A percentile compares a stretch with the other conserved stretches of the same genome.
phyloP scores from a whole-genome alignment of 1,140 invertebrate genomes.

The Drosophila nigromelanica region DNA sequence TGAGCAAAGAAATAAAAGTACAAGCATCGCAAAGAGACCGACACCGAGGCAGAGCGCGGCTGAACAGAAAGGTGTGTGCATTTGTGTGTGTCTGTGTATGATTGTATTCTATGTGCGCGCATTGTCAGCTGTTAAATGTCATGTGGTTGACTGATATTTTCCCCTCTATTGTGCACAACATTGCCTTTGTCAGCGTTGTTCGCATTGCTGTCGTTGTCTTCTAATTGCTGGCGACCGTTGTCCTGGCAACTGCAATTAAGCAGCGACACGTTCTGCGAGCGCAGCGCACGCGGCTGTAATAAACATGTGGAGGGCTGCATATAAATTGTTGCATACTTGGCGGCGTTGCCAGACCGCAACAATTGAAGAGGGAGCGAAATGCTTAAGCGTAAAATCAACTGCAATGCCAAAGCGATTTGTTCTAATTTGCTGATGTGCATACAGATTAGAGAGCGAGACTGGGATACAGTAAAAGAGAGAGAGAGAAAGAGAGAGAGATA shows the following conservation, averaged over 20 bases:
- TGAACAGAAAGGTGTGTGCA: slow-evolving; percentile 18
- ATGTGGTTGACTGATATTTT: slow-evolving; percentile 56
- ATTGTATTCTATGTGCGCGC: slow-evolving; percentile 19
- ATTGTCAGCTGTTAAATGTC: slow-evolving; percentile 65
- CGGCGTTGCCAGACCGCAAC: background rate
- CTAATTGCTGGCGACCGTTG: slow-evolving; percentile 63
- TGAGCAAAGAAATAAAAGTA: slow-evolving; percentile 71
- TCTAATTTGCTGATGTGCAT: slow-evolving; percentile 75
- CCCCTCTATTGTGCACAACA: slow-evolving; percentile 19
- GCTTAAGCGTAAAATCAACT: slow-evolving; percentile 64
- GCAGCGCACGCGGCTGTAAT: slow-evolving; percentile 57
- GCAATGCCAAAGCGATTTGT: slow-evolving; percentile 62
- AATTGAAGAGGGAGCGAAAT: slow-evolving; percentile 46
- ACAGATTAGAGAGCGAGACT: slow-evolving; percentile 53
- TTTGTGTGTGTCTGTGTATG: slow-evolving; percentile 3
- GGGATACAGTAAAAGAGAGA: background rate
- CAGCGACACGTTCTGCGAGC: slow-evolving; percentile 54
- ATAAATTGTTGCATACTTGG: slow-evolving; percentile 55
- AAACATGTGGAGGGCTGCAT: slow-evolving; percentile 57
- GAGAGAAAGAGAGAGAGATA: background rate
- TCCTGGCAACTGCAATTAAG: slow-evolving; percentile 63
- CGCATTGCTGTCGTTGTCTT: slow-evolving; percentile 39
- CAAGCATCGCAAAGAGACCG: background rate
- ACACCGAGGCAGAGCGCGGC: background rate
- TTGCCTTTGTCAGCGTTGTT: slow-evolving; percentile 22